Conservation (phyloP, 1,140 invertebrate genomes). For the Caenorhabditis inopinata region DNA sequence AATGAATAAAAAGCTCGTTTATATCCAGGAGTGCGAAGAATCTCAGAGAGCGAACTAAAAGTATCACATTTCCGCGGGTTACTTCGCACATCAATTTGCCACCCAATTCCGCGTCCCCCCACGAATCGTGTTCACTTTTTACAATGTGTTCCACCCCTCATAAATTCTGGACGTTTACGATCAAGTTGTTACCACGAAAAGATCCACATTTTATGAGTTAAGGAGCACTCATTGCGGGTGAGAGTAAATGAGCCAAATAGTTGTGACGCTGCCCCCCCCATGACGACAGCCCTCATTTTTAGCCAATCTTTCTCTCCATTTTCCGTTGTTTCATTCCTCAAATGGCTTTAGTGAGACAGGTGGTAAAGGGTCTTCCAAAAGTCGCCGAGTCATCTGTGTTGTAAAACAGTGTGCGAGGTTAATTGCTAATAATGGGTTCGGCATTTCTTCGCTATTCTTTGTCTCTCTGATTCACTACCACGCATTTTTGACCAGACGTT, state of each 20-base stretch:
- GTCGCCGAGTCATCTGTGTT: conserved; percentile 9
- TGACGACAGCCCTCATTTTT: background rate
- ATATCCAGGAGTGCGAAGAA: conserved; percentile 10
- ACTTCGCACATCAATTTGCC: conserved; percentile 29
- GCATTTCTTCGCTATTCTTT: conserved; percentile 25
- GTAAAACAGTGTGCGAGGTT: conserved; percentile 27
- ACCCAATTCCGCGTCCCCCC: background rate
- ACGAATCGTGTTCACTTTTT: background rate
- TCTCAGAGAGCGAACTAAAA: background rate
- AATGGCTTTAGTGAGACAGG: conserved; percentile 19
- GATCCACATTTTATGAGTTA: conserved; percentile 13
- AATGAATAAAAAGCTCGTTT: conserved; percentile 8
- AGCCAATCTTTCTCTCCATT: background rate
- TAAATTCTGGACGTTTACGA: conserved; percentile 29
- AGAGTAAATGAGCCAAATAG: conserved; percentile 19
- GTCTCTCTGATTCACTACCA: conserved; percentile 8
- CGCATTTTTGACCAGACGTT: background rate
- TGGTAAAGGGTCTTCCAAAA: background rate
- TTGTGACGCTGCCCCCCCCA: too few species aligned
- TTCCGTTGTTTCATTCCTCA: background rate
- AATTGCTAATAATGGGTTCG: conserved; percentile 33
- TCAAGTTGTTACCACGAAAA: conserved; percentile 30
- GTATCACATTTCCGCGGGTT: conserved; percentile 21
- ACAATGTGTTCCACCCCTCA: conserved; percentile 26
- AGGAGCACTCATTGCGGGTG: background rate